These are phyloP conservation scores for Pterois miles DNA, from an alignment of 2,797 vertebrate species.

Conservation along the genomic window DNA sequence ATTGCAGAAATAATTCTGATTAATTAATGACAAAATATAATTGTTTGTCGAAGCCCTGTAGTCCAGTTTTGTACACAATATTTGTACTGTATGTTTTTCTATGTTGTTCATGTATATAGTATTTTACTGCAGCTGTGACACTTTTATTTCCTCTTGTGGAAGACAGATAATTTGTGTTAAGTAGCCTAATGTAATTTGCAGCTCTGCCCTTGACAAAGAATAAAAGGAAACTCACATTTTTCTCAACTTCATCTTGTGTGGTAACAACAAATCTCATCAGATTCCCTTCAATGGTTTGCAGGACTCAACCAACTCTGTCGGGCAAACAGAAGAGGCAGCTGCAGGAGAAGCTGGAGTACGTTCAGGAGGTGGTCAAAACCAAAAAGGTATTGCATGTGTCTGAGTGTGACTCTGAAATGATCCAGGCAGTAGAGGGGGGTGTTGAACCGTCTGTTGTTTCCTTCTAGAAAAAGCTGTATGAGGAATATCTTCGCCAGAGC, in stretches of 20 bases:
- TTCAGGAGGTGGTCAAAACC: slow-evolving; percentile 84
- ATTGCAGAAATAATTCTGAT: not conserved
- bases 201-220: not conserved
- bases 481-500: slow-evolving; percentile 88
- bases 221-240: not conserved
- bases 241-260: not conserved
- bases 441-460: slow-evolving; percentile 6
- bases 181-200: not conserved
- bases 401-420: not conserved
- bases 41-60: not conserved
- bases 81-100: not conserved
- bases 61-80: not conserved
- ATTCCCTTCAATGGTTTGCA: slow-evolving; percentile 45
- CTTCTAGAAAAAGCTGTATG: slow-evolving; percentile 85
- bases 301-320: slow-evolving; percentile 81
- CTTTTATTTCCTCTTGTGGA: not conserved
- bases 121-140: not conserved
- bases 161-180: not conserved
- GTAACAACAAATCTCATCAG: not conserved
- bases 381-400: slow-evolving; percentile 81
- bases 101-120: not conserved
- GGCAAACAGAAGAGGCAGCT: slow-evolving; percentile 86
- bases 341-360: slow-evolving; percentile 84
- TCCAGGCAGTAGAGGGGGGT: not conserved
- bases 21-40: not conserved